Conservation (phyloP, 2,113 vertebrate genomes). For the Lates calcarifer region DNA sequence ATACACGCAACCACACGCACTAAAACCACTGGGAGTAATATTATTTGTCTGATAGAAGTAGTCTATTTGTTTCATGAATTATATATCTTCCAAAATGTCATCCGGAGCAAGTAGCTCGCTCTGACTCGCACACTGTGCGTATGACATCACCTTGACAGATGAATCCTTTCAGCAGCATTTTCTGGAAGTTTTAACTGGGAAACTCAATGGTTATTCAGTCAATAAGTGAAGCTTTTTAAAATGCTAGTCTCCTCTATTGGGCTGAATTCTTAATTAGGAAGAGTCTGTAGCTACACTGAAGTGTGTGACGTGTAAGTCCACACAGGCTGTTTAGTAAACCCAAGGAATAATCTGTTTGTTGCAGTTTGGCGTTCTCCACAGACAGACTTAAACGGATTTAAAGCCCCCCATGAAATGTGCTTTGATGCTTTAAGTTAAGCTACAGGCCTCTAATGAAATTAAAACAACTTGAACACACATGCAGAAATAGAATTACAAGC, state of each 20-base stretch:
- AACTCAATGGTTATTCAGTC: conserved; percentile 87
- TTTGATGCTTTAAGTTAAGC: conserved; percentile 36
- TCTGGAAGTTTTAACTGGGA: conserved; percentile 69
- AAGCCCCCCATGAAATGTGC: conserved; percentile 20
- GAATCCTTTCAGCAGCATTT: conserved; percentile 53
- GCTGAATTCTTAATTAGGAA: conserved; percentile 65
- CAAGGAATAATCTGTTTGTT: conserved; percentile 17
- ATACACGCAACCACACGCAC: conserved; percentile 3
- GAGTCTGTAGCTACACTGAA: conserved; percentile 50
- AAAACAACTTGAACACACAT: conserved; percentile 18
- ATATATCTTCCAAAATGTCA: conserved; percentile 69
- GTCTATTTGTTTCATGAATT: conserved; percentile 75
- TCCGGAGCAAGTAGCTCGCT: conserved; percentile 22
- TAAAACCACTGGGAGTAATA: conserved; percentile 61
- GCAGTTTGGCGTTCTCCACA: conserved; percentile 24
- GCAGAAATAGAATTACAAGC: conserved; percentile 49
- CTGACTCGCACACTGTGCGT: conserved; percentile 15
- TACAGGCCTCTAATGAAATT: conserved; percentile 36
- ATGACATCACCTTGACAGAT: conserved; percentile 65
- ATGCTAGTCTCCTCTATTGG: conserved; percentile 84
- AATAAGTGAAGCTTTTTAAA: conserved; percentile 89
- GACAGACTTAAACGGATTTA: conserved; percentile 32
- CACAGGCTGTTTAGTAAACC: conserved; percentile 33
- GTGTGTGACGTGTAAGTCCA: conserved; percentile 14
- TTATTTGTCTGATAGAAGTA: conserved; percentile 66